Conservation (phyloP, 2,888 invertebrate genomes). For the Exocentrus adspersus region DNA sequence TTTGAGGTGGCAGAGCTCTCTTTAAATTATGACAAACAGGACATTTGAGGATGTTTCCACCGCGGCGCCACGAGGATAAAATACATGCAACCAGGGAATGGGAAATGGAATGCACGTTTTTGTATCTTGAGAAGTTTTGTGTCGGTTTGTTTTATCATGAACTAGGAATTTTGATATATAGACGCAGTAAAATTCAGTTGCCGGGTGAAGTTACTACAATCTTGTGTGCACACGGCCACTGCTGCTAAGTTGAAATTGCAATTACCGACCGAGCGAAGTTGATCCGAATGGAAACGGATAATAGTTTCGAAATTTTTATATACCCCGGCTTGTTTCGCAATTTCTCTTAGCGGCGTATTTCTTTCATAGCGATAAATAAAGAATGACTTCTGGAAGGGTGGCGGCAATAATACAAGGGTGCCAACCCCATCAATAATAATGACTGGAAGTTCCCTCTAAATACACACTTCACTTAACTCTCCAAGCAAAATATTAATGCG, state of each 20-base stretch:
- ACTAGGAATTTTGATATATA: too few relatives aligned
- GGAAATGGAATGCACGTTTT: too few relatives aligned
- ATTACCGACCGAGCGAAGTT: not conserved
- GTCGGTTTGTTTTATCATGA: too few relatives aligned
- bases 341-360: constrained; percentile 42
- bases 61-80: too few relatives aligned
- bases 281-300: not conserved
- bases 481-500: constrained; percentile 61
- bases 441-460: constrained; percentile 60
- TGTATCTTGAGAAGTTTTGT: too few relatives aligned
- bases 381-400: constrained; percentile 55
- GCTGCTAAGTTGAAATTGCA: too few relatives aligned
- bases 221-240: too few relatives aligned
- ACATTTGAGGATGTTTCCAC: too few relatives aligned
- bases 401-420: constrained; percentile 52
- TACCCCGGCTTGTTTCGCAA: constrained; percentile 42
- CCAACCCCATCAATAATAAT: constrained; percentile 61
- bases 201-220: too few relatives aligned
- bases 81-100: too few relatives aligned
- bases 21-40: not conserved
- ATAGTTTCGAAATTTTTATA: constrained; percentile 8
- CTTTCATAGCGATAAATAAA: constrained; percentile 53
- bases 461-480: constrained; percentile 61
- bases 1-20: too few relatives aligned
- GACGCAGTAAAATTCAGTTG: too few relatives aligned